Evolutionary conservation across 2,888 invertebrate species (phyloP).

Genomic region (Leptarthrus brevirostris): DNA sequence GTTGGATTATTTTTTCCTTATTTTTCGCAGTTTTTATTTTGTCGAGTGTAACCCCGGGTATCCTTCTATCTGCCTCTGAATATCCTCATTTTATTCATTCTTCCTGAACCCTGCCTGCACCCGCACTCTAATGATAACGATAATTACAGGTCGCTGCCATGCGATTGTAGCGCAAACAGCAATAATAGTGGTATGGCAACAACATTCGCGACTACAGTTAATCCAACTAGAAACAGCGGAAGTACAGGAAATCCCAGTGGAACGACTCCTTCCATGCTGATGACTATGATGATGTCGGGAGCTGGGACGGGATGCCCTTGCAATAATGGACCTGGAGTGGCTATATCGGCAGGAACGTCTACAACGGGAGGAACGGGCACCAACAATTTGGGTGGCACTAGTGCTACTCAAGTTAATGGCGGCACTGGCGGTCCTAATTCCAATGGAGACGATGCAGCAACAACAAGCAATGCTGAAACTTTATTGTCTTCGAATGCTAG

Average conservation of each 20-base stretch:
- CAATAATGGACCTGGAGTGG: slow-evolving; percentile 59
- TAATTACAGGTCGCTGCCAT: slow-evolving; percentile 64
- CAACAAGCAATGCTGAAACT: slow-evolving; percentile 81
- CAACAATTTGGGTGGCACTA: slow-evolving; percentile 55
- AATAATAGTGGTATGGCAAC: slow-evolving; percentile 61
- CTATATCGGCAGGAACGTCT: slow-evolving; percentile 51
- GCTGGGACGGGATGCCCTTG: slow-evolving; percentile 33
- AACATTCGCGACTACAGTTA: slow-evolving; percentile 58
- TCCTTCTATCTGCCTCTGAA: background rate
- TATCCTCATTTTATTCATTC: slow-evolving; percentile 14
- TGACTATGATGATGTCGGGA: slow-evolving; percentile 56
- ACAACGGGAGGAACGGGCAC: slow-evolving; percentile 60
- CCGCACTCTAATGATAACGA: slow-evolving; percentile 57
- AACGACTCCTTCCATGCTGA: slow-evolving; percentile 58
- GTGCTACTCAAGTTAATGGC: slow-evolving; percentile 37
- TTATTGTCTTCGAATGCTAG: slow-evolving; percentile 89
- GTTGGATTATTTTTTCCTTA: slow-evolving; percentile 11
- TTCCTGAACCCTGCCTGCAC: slow-evolving; percentile 19
- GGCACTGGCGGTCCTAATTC: slow-evolving; percentile 60
- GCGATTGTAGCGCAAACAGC: slow-evolving; percentile 64
- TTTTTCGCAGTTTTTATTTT: background rate
- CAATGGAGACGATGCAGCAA: slow-evolving; percentile 66
- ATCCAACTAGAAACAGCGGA: slow-evolving; percentile 59
- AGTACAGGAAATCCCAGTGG: slow-evolving; percentile 58
- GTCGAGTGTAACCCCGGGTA: background rate